Base-by-base conservation (phyloP, 2,888 invertebrate species). In the Coleophora deauratella region DNA sequence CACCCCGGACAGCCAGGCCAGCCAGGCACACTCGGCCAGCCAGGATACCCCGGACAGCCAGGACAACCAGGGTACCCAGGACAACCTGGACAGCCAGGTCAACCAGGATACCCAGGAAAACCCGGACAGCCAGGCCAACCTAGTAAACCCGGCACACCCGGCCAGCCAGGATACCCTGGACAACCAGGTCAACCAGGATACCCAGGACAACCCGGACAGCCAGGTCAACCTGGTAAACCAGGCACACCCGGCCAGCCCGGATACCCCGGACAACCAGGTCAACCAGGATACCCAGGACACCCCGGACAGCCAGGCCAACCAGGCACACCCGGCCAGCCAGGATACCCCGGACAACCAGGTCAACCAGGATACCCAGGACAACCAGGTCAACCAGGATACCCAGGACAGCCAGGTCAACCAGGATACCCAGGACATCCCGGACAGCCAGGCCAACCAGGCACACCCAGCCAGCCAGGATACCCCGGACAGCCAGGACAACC, bases 221-320 rank as follows among this genome's bases (percentile, higher is more conserved):
- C n/a, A n/a, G 61, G 54, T 15, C 37, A 51, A 21, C 49, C 53
- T 13, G 58, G 55, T 15, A 38, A 44, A 30, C 52, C n/a, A n/a
- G n/a, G n/a, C n/a, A n/a, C n/a, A n/a, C n/a, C n/a, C n/a, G n/a
- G n/a, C n/a, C n/a, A n/a, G 21, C 62, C 68, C 9, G 65, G 64
- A 12, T 43, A 43, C 2, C 55, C 37, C 27, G 60, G 55, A 27
- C n/a, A 40, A 8, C 49, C 50, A 13, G 49, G 50, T 1, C 33
- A 45, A n/a, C 51, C 47, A 37, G 44, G 45, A 14, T 8, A 37
- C 1, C 49, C 52, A 11, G 49, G 50, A 3, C 11, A 45, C 3
- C 49, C 48, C 34, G 57, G 66, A 12, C 36, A 51, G 2, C 63
- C 71, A 2, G 66, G n/a, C 1, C 43, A 44, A 3, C 56, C 40